Conservation (phyloP, 2,888 invertebrate genomes). For the Latrodectus elegans region DNA sequence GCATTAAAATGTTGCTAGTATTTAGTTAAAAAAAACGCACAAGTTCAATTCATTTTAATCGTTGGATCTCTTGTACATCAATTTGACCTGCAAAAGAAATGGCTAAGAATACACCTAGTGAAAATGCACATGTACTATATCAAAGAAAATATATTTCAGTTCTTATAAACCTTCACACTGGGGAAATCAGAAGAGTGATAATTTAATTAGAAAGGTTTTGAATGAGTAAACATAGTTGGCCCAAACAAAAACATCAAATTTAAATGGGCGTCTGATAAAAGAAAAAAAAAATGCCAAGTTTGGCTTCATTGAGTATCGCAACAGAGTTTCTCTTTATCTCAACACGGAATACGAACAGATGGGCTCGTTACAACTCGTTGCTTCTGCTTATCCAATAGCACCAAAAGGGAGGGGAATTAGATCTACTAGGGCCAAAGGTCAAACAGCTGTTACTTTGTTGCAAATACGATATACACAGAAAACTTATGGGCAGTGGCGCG, state of each 20-base stretch:
- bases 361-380: slow-evolving; percentile 57
- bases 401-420: slow-evolving; percentile 3
- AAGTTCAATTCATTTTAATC: too few relatives aligned
- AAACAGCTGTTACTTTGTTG: slow-evolving; percentile 55
- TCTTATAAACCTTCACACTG: not conserved
- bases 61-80: too few relatives aligned
- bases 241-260: not conserved
- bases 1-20: too few relatives aligned
- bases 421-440: slow-evolving; percentile 40
- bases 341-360: slow-evolving; percentile 51
- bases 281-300: not conserved
- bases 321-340: slow-evolving; percentile 1
- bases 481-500: not conserved
- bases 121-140: too few relatives aligned
- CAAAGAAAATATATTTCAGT: too few relatives aligned
- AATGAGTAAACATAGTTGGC: not conserved
- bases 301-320: not conserved
- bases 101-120: too few relatives aligned
- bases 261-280: not conserved
- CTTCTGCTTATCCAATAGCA: slow-evolving; percentile 53
- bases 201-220: slow-evolving; percentile 3
- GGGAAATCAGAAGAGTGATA: not conserved
- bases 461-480: slow-evolving; percentile 37
- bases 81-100: too few relatives aligned
- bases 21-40: too few relatives aligned